Base-by-base conservation (phyloP, 2,113 vertebrate genomes). In the Indicator indicator region DNA sequence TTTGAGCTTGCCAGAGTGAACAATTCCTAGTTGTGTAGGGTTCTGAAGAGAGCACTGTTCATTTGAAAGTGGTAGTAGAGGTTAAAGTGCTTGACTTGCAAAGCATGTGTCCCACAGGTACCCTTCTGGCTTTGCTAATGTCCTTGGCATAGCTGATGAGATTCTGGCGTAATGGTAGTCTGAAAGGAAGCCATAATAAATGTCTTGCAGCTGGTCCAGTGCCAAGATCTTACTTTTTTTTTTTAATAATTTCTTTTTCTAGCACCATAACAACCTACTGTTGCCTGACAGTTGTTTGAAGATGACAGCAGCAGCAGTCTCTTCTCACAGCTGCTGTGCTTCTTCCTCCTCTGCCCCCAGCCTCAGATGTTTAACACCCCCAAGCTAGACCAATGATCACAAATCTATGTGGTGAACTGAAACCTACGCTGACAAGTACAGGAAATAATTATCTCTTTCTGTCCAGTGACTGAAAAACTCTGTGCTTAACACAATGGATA, bases 401-500 rank as follows among this genome's bases (percentile, higher is more conserved):
- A 38, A 28, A 82, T 83, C 88, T 60, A 75, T 79, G 83, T 2
- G 18, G n/a, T 20, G 79, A 88, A 72, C 79, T 91, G 86, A 90
- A 88, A 64, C 55, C 85, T 86, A 3, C 11, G 5, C 79, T 46
- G 19, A 67, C 0, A 3, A 88, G 33, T 27, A 38, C 3, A 42
- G 88, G 86, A 86, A 93, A 86, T 93, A 95, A 93, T 94, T 94
- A 83, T 77, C 56, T 91, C 33, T 88, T 94, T 93, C 75, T 94
- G 83, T 71, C 86, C 79, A 44, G 60, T 77, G 79, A 38, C 72
- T 91, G 83, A 90, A 82, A 85, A 86, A 26, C 83, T 87, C 63
- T 91, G 60, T 94, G 65, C 56, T 46, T 93, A 68, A 83, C 88
- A 90, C 94, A 93, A 77, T 88, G 80, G 83, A 27, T 91, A 70